These are phyloP conservation scores for Pimephales promelas DNA, from an alignment of 2,113 vertebrate species.

Conservation along the genomic window DNA sequence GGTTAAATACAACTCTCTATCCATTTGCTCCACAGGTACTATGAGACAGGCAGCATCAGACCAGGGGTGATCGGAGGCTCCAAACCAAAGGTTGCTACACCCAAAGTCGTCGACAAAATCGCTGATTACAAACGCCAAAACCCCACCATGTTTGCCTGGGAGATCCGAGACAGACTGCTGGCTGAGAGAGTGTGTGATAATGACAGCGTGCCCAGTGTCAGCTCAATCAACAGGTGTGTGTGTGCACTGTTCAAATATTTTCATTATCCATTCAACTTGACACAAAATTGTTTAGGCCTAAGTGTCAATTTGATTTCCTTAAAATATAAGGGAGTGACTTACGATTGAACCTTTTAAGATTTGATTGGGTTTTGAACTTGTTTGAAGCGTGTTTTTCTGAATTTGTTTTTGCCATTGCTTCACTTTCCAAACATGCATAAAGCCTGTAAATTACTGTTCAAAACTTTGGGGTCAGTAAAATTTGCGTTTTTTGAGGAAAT, in stretches of 20 bases:
- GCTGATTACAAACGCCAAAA: slow-evolving; percentile 99
- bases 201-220: slow-evolving; percentile 97
- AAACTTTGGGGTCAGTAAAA: neutral
- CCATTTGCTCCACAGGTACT: slow-evolving; percentile 83
- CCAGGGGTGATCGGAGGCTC: slow-evolving; percentile 99
- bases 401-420: neutral
- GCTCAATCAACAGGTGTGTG: slow-evolving; percentile 96
- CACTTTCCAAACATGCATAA: neutral
- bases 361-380: neutral
- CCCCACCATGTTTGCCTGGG: slow-evolving; percentile 99
- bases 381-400: neutral
- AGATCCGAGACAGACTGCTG: slow-evolving; percentile 96
- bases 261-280: neutral
- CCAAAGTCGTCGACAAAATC: slow-evolving; percentile 99
- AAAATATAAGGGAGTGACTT: neutral
- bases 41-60: slow-evolving; percentile 97
- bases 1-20: neutral
- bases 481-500: neutral
- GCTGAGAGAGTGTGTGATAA: slow-evolving; percentile 98
- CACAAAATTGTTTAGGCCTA: neutral
- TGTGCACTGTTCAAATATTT: neutral
- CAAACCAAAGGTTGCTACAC: slow-evolving; percentile 99
- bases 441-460: neutral
- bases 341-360: neutral
- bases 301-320: neutral